Percentiles rank a stretch among this genome's conserved stretches.
These are phyloP conservation scores for Passerculus sandwichensis DNA, from an alignment of 2,797 vertebrate genomes.

Conservation along the genomic window DNA sequence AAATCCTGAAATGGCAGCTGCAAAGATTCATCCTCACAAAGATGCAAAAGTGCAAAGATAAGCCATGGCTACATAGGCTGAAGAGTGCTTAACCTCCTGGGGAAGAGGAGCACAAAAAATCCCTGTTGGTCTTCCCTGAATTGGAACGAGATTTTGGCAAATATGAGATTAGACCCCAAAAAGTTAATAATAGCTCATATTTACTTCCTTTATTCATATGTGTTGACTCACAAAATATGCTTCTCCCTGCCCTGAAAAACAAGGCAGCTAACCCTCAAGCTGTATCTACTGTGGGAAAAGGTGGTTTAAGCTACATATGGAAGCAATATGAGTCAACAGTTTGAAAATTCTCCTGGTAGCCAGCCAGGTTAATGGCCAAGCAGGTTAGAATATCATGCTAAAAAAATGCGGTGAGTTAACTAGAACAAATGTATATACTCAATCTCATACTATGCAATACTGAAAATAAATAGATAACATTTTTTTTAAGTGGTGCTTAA, in stretches of 20 bases:
- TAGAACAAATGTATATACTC: constrained; percentile 6
- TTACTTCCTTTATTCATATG: background rate
- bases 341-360: constrained; percentile 62
- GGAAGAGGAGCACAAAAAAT: background rate
- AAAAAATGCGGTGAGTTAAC: constrained; percentile 52
- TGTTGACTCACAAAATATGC: constrained; percentile 63
- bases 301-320: constrained; percentile 54
- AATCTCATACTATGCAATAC: background rate
- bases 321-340: constrained; percentile 65
- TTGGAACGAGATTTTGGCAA: background rate
- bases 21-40: background rate
- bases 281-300: constrained; percentile 56
- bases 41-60: background rate
- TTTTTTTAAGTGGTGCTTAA: background rate
- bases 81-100: background rate
- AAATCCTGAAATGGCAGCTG: background rate
- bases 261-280: constrained; percentile 19
- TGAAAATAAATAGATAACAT: background rate
- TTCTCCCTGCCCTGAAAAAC: constrained; percentile 47
- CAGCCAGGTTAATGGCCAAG: constrained; percentile 62
- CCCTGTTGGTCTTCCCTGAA: background rate
- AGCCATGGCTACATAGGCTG: background rate
- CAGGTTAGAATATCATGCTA: constrained; percentile 41
- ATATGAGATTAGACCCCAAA: background rate
- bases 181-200: background rate